A percentile compares a stretch with the other conserved stretches of the same genome.
Conservation (phyloP, 2,113 vertebrate genomes). For the Caretta caretta region DNA sequence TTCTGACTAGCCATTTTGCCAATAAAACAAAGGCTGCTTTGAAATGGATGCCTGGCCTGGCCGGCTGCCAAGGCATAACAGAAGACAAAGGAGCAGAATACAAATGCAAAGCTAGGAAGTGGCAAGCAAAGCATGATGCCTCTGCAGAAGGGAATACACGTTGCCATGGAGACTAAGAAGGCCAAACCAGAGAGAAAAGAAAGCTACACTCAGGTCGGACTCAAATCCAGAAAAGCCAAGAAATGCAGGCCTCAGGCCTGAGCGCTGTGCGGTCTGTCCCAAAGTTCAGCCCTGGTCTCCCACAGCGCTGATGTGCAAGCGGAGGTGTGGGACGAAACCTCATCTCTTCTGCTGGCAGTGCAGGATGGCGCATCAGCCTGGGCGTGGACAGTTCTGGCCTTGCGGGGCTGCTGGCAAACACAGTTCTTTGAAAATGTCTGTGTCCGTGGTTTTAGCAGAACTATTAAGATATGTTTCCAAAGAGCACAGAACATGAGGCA, state of each 20-base stretch:
- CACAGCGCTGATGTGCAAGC: not conserved
- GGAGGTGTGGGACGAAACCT: not conserved
- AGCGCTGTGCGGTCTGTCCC: not conserved
- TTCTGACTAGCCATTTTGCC: conserved; percentile 12
- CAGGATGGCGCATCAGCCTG: not conserved
- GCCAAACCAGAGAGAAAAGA: conserved; percentile 51
- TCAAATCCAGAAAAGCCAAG: conserved; percentile 41
- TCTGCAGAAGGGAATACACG: conserved; percentile 31
- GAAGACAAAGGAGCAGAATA: conserved; percentile 73
- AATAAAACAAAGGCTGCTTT: conserved; percentile 62
- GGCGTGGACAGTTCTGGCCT: not conserved
- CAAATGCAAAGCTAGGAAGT: conserved; percentile 46
- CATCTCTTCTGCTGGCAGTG: fast-evolving
- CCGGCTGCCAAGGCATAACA: conserved; percentile 49
- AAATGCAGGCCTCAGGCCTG: not conserved
- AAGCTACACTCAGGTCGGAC: conserved; percentile 46
- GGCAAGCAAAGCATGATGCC: conserved; percentile 42
- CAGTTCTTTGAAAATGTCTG: not conserved
- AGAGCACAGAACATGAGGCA: not conserved
- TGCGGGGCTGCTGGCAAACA: not conserved
- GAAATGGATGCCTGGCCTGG: conserved; percentile 75
- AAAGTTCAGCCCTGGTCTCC: fast-evolving
- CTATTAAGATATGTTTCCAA: not conserved
- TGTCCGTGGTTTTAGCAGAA: not conserved
- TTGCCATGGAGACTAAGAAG: conserved; percentile 77